Percentiles rank a stretch among this genome's conserved stretches.
Conservation (phyloP, 64 coral and sea anemone species). For the Actinia equina region DNA sequence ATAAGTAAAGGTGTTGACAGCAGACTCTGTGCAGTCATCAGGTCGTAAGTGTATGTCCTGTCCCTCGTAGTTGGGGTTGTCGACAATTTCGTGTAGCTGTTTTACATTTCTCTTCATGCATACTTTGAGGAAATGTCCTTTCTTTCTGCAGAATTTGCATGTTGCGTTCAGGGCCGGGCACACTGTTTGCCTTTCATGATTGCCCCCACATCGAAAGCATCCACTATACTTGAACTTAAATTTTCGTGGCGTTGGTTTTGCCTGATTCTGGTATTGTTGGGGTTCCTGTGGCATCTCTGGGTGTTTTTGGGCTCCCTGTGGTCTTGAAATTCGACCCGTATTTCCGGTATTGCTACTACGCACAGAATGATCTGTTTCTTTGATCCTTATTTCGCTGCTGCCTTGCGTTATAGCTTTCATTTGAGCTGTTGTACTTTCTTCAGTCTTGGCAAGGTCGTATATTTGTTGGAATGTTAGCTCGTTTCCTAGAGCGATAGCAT, state of each 20-base stretch:
- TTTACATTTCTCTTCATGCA: slow-evolving; percentile 28
- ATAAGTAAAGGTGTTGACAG: background rate
- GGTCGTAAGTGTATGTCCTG: slow-evolving; percentile 30
- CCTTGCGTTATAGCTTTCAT: slow-evolving; percentile 29
- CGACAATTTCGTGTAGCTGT: slow-evolving; percentile 42
- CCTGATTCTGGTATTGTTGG: background rate
- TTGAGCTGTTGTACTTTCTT: slow-evolving; percentile 23
- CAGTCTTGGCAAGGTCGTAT: slow-evolving; percentile 36
- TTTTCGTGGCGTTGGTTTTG: background rate
- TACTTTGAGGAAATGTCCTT: slow-evolving; percentile 32
- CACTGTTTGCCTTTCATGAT: background rate
- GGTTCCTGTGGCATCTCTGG: background rate
- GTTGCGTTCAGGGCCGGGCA: background rate
- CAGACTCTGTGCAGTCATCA: background rate
- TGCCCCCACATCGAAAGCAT: slow-evolving; percentile 22
- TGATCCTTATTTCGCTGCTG: background rate
- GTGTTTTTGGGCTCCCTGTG: background rate
- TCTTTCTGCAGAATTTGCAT: slow-evolving; percentile 34
- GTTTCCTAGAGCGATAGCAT: slow-evolving; percentile 51
- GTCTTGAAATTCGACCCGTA: too few relatives aligned
- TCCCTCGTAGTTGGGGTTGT: slow-evolving; percentile 21
- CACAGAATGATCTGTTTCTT: background rate
- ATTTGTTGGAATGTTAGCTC: slow-evolving; percentile 46
- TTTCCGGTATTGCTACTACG: background rate
- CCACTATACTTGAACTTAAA: slow-evolving; percentile 5